Conservation (phyloP, 1,140 invertebrate species). For the Atta cephalotes region DNA sequence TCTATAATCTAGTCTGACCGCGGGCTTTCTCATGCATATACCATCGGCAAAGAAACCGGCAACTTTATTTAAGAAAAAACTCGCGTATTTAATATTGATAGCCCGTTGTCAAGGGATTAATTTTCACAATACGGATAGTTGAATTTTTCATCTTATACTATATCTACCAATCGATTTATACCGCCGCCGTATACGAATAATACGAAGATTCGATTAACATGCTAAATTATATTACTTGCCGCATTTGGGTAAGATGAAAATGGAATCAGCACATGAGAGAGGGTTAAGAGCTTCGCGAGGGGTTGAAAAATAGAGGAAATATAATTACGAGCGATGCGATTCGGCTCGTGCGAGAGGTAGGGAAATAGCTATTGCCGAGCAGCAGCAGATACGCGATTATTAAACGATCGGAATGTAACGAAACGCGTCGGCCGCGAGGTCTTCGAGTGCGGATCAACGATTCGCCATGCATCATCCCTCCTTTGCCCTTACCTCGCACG, state of each 20-base stretch:
- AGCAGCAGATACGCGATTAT: slow-evolving; percentile 53
- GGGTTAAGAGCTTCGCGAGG: slow-evolving; percentile 8
- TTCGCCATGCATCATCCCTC: slow-evolving; percentile 27
- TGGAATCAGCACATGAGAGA: slow-evolving; percentile 39
- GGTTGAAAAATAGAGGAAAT: slow-evolving; percentile 57
- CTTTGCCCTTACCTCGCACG: slow-evolving; percentile 4
- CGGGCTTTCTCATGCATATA: slow-evolving; percentile 33
- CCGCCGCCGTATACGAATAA: not conserved
- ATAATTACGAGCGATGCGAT: slow-evolving; percentile 44
- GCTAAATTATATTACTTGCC: slow-evolving; percentile 39
- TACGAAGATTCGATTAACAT: slow-evolving; percentile 29
- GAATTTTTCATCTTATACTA: not conserved
- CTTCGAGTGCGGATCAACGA: slow-evolving; percentile 61
- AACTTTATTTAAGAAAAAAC: not conserved
- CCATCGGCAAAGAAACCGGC: not conserved
- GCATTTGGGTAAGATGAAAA: slow-evolving; percentile 50
- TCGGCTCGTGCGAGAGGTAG: not conserved
- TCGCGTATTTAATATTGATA: slow-evolving; percentile 17
- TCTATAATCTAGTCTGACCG: slow-evolving; percentile 35
- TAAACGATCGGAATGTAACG: slow-evolving; percentile 62
- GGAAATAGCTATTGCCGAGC: slow-evolving; percentile 22
- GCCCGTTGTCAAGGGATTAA: not conserved
- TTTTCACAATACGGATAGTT: not conserved
- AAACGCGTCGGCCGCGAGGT: slow-evolving; percentile 56
- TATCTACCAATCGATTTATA: slow-evolving; percentile 5